A percentile compares a stretch with the other conserved stretches of the same genome.
phyloP scores from a whole-genome alignment of 2,113 vertebrate species.

The Mus pahari region DNA sequence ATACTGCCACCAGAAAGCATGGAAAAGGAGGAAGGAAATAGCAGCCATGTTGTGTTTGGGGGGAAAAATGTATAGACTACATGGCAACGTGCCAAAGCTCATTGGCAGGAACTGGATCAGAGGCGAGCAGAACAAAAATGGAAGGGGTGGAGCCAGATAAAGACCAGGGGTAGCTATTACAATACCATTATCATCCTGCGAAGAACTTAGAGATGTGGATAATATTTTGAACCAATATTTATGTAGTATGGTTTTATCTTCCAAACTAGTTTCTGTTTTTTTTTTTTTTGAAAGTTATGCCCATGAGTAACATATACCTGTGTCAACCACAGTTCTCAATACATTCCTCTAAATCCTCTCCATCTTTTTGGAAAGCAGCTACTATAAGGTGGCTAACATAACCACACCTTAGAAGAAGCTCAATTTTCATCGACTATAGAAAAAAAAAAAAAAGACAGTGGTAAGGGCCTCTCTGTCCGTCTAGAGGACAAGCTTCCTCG shows the following conservation, averaged over 20 bases:
- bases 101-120: neutral
- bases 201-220: neutral
- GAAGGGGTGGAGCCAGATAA: neutral
- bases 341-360: neutral
- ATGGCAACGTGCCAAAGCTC: neutral
- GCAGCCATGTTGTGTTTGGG: neutral
- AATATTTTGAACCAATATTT: slow-evolving; percentile 5
- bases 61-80: neutral
- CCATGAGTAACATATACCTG: neutral
- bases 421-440: neutral
- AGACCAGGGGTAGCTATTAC: neutral
- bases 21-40: neutral
- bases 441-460: neutral
- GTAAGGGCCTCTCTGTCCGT: neutral
- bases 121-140: neutral
- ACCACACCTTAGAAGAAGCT: neutral
- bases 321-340: neutral
- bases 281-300: neutral
- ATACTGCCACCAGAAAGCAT: neutral
- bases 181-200: neutral
- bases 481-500: too few relatives aligned
- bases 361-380: neutral
- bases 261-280: neutral
- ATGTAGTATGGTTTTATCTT: neutral
- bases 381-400: neutral